A percentile compares a stretch with the other conserved stretches of the same genome.
Conservation (phyloP, 2,797 vertebrate species). For the Gadopsis marmoratus region DNA sequence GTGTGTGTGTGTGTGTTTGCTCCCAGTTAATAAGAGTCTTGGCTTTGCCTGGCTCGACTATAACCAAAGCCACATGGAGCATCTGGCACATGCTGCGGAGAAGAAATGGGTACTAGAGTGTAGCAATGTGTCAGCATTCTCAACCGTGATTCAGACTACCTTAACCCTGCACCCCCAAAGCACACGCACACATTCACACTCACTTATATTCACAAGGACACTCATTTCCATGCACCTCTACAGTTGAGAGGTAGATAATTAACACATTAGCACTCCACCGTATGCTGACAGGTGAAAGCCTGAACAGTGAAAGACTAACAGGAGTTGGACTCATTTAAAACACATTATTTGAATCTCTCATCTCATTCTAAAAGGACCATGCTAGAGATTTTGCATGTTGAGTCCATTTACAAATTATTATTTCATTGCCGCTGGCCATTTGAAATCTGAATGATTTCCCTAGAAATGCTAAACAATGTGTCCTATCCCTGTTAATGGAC, state of each 20-base stretch:
- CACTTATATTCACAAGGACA: neutral
- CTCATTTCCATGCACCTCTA: neutral
- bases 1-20: conserved; percentile 39
- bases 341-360: neutral
- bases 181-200: conserved; percentile 8
- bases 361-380: neutral
- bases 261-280: conserved; percentile 42
- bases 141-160: conserved; percentile 32
- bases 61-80: conserved; percentile 77
- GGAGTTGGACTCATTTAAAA: neutral
- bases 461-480: neutral
- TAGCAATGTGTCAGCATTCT: conserved; percentile 31
- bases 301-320: neutral
- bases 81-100: conserved; percentile 56
- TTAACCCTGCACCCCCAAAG: neutral
- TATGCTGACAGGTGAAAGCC: conserved; percentile 24
- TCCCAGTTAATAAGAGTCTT: conserved; percentile 59
- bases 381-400: neutral
- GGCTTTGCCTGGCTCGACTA: conserved; percentile 54
- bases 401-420: neutral
- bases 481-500: neutral
- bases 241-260: conserved; percentile 15
- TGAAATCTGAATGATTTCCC: neutral
- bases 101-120: conserved; percentile 33
- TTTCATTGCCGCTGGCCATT: neutral